Conservation (phyloP, 2,797 vertebrate genomes). For the Vultur gryphus region DNA sequence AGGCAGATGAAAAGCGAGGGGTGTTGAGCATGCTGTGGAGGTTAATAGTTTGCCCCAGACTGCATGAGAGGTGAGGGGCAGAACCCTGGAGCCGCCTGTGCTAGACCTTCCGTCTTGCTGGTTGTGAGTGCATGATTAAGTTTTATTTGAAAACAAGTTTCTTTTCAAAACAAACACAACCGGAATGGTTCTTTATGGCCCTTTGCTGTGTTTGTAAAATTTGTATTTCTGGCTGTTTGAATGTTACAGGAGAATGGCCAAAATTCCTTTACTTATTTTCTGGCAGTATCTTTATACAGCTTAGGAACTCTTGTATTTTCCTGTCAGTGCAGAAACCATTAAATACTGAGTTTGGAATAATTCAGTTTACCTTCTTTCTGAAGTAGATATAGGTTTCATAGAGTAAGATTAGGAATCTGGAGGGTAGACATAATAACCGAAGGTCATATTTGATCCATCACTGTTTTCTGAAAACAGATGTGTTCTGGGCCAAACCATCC, state of each 20-base stretch:
- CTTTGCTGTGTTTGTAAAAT: neutral
- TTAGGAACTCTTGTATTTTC: neutral
- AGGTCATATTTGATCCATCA: neutral
- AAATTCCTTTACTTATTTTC: conserved; percentile 15
- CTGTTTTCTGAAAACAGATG: neutral
- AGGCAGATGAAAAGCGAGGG: neutral
- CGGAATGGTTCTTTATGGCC: neutral
- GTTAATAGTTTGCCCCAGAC: neutral
- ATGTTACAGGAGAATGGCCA: neutral
- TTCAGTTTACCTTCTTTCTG: neutral
- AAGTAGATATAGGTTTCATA: neutral
- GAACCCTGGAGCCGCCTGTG: neutral
- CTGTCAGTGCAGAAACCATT: neutral
- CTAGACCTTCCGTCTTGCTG: neutral
- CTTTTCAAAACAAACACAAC: conserved; percentile 6
- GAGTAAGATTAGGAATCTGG: neutral
- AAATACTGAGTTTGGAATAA: neutral
- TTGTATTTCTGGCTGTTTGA: neutral
- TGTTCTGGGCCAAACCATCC: neutral
- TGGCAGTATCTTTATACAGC: neutral
- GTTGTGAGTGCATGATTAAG: neutral
- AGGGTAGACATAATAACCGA: neutral
- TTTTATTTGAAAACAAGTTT: neutral
- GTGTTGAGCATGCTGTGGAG: neutral
- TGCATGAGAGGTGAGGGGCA: neutral